phyloP scores from a whole-genome alignment of 2,113 vertebrate species.

The Podarcis raffonei region DNA sequence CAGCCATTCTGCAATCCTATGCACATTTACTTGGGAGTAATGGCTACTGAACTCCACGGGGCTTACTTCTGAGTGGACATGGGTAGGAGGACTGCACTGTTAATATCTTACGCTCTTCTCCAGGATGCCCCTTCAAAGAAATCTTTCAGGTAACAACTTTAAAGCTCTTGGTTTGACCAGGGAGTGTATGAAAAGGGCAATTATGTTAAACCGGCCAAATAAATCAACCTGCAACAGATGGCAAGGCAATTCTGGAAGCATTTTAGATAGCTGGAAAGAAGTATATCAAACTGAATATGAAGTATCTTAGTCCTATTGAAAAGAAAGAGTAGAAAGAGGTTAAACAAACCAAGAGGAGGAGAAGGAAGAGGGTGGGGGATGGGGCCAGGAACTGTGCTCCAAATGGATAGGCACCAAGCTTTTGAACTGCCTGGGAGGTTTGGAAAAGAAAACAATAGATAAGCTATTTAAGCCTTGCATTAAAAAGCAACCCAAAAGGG shows the following conservation, averaged over 20 bases:
- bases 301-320: rapidly evolving
- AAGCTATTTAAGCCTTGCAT: slow-evolving; percentile 10
- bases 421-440: slow-evolving; percentile 32
- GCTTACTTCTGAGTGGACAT: neutral
- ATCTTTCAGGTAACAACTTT: neutral
- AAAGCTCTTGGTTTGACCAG: neutral
- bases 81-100: neutral
- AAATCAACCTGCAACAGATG: neutral
- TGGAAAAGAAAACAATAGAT: slow-evolving; percentile 24
- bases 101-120: neutral
- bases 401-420: neutral
- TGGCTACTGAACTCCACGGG: neutral
- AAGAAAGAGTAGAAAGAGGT: neutral
- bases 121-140: rapidly evolving
- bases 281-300: rapidly evolving
- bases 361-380: rapidly evolving
- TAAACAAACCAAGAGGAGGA: neutral
- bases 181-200: neutral
- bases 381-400: neutral
- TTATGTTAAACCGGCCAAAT: neutral
- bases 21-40: neutral
- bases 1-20: neutral
- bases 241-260: rapidly evolving
- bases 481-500: neutral
- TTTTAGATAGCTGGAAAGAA: neutral